Evolutionary conservation across 2,888 invertebrate species (phyloP).

Genomic region (Aspidiotus destructor): DNA sequence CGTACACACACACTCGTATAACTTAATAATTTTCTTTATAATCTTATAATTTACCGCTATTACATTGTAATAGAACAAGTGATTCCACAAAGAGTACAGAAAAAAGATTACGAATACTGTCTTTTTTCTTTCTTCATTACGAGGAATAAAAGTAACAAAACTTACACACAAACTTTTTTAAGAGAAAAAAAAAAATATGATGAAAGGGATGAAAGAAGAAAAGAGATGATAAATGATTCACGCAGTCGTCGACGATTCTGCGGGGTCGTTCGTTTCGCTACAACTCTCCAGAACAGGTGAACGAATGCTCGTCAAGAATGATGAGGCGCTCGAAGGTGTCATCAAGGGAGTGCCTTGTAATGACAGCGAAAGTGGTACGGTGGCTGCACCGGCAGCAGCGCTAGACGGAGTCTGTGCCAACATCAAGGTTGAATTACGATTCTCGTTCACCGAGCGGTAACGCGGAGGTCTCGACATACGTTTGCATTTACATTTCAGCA

Average conservation of each 20-base stretch:
- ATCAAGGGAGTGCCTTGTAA: constrained; percentile 53
- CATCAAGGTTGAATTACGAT: constrained; percentile 55
- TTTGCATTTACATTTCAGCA: constrained; percentile 64
- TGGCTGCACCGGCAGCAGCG: constrained; percentile 60
- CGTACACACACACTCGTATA: no score
- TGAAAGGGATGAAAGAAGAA: no score
- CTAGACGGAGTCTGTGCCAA: constrained; percentile 53
- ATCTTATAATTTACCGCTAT: no score
- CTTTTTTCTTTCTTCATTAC: no score
- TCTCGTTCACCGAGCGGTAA: constrained; percentile 49
- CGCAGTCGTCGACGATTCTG: constrained; percentile 23
- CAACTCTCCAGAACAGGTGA: constrained; percentile 29
- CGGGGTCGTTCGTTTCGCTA: constrained; percentile 33
- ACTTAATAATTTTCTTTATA: no score
- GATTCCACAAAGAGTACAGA: no score
- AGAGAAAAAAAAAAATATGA: no score
- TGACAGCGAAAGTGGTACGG: constrained; percentile 64
- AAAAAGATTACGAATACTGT: no score
- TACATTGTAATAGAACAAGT: no score
- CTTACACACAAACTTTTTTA: no score
- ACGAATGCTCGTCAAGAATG: constrained; percentile 29
- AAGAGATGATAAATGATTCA: no score
- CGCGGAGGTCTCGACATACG: constrained; percentile 38
- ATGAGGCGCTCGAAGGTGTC: constrained; percentile 32
- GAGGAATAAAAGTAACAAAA: no score